Evolutionary conservation across 2,113 vertebrate species (phyloP).

Genomic region (Athene cunicularia): DNA sequence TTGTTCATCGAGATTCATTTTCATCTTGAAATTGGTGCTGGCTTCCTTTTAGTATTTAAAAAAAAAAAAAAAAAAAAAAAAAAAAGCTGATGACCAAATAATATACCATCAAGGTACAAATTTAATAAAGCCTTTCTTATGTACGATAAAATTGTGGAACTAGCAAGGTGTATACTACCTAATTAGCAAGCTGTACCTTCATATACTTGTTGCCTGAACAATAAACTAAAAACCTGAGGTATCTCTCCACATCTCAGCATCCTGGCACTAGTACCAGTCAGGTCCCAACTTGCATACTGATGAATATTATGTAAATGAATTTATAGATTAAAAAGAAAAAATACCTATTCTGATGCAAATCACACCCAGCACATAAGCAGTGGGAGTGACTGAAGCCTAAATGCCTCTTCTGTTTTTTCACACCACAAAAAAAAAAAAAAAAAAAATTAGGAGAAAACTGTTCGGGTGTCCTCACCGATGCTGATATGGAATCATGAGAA

Average conservation of each 20-base stretch:
- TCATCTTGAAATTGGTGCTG: neutral
- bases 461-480: neutral
- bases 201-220: neutral
- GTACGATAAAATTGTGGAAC: neutral
- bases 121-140: neutral
- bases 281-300: neutral
- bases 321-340: constrained; percentile 30
- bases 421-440: neutral
- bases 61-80: neutral
- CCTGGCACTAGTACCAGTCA: neutral
- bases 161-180: neutral
- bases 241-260: neutral
- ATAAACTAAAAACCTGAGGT: neutral
- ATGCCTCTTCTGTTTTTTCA: neutral
- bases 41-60: neutral
- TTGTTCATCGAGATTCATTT: neutral
- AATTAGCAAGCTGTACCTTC: neutral
- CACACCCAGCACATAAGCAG: neutral
- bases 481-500: neutral
- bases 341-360: constrained; percentile 48
- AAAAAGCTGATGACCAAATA: neutral
- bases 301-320: constrained; percentile 2
- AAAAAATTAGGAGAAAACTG: neutral
- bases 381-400: neutral
- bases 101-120: neutral